Conservation (phyloP, 35 echinoderm and acorn worm genomes). For the Patiria miniata region DNA sequence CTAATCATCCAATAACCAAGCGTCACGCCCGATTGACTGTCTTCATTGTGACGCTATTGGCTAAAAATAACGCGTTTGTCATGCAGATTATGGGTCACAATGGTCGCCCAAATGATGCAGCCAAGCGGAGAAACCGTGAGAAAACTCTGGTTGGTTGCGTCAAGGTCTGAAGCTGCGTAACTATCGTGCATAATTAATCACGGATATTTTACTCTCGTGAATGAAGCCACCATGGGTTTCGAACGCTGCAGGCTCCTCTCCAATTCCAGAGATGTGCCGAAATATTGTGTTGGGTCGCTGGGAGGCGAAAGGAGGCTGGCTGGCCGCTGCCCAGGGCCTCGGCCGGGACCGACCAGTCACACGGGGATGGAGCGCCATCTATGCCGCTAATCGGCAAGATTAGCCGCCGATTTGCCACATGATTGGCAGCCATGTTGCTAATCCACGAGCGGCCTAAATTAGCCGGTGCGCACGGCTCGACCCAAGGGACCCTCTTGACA, state of each 20-base stretch:
- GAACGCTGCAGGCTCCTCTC: background rate
- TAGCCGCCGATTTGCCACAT: slow-evolving; percentile 14
- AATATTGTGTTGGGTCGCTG: background rate
- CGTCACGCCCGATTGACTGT: background rate
- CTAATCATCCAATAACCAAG: no score
- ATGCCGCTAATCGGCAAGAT: slow-evolving; percentile 18
- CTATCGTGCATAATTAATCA: slow-evolving; percentile 12
- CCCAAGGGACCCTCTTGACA: background rate
- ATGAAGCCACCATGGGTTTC: background rate
- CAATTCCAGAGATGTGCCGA: background rate
- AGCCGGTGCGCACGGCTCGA: slow-evolving; percentile 10
- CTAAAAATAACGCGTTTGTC: background rate
- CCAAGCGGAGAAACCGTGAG: slow-evolving; percentile 16
- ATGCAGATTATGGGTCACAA: background rate
- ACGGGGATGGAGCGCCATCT: background rate
- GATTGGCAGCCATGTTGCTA: slow-evolving; percentile 15
- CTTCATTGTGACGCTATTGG: background rate
- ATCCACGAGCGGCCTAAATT: slow-evolving; percentile 2
- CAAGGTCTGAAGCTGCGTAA: background rate
- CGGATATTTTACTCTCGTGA: slow-evolving; percentile 11
- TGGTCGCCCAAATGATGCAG: background rate
- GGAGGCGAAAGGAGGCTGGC: background rate
- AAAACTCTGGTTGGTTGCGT: background rate
- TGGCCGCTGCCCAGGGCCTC: background rate
- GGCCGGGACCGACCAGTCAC: background rate